A percentile compares a stretch with the other conserved stretches of the same genome.
Evolutionary conservation across 2,797 vertebrate genomes (phyloP).

Genomic region (Valencia hispanica): DNA sequence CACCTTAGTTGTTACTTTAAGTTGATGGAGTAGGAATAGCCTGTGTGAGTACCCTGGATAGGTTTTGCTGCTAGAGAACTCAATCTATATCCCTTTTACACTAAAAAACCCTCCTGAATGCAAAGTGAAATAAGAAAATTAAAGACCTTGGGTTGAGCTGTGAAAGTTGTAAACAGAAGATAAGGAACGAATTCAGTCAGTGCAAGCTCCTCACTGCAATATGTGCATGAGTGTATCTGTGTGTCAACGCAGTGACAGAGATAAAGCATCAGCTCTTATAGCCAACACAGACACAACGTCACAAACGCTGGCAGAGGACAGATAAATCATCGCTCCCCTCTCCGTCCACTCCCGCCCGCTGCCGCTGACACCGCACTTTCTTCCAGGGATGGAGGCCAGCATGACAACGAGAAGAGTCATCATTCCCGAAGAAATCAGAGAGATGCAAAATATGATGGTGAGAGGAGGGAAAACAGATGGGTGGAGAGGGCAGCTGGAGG

Average conservation of each 20-base stretch:
- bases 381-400: neutral
- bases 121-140: neutral
- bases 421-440: constrained; percentile 4
- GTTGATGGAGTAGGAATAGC: neutral
- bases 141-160: neutral
- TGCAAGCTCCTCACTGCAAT: neutral
- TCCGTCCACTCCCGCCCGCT: neutral
- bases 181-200: neutral
- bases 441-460: constrained; percentile 12
- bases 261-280: constrained; percentile 22
- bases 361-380: constrained; percentile 42
- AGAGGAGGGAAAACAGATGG: constrained; percentile 39
- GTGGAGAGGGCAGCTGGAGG: constrained; percentile 1
- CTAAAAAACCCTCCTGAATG: neutral
- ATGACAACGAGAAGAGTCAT: constrained; percentile 24
- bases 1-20: neutral
- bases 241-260: constrained; percentile 25
- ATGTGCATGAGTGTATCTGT: neutral
- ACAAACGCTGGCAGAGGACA: constrained; percentile 28
- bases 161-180: neutral
- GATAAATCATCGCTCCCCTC: constrained; percentile 8
- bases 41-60: neutral
- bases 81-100: constrained; percentile 5
- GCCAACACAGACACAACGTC: constrained; percentile 4
- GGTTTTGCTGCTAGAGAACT: neutral